A percentile compares a stretch with the other conserved stretches of the same genome.
Evolutionary conservation across 1,140 invertebrate genomes (phyloP).

Genomic region (Teleogryllus occipitalis): DNA sequence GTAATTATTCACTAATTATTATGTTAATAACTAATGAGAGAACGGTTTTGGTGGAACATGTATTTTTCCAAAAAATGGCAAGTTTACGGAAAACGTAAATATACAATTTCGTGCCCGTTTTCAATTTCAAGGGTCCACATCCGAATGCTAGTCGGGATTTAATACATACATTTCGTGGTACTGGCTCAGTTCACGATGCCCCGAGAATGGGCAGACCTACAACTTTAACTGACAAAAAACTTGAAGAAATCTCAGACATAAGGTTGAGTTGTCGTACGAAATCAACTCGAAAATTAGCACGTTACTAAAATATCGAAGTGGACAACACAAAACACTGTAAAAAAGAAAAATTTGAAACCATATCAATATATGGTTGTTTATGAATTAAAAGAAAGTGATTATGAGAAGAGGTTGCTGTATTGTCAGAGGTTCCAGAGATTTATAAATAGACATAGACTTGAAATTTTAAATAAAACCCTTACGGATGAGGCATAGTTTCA

Average conservation of each 20-base stretch:
- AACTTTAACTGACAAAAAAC: constrained; percentile 2
- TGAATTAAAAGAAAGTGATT: not conserved
- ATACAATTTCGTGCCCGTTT: not conserved
- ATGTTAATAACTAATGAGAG: not conserved
- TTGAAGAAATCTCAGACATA: not conserved
- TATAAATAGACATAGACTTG: too few species aligned
- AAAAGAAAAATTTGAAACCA: not conserved
- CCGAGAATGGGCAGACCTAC: not conserved
- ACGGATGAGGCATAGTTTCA: too few species aligned
- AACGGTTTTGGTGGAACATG: not conserved
- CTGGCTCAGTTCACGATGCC: not conserved
- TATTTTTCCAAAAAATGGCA: not conserved
- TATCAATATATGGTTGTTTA: not conserved
- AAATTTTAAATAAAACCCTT: not conserved
- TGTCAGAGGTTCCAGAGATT: not conserved
- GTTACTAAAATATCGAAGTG: not conserved
- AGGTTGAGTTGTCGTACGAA: not conserved
- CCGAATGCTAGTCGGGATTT: not conserved
- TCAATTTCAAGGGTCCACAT: not conserved
- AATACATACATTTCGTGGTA: not conserved
- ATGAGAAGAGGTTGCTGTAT: not conserved
- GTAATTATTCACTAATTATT: too few species aligned
- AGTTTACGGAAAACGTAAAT: not conserved
- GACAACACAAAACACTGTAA: not conserved
- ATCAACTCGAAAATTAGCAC: not conserved